phyloP scores from a whole-genome alignment of 1,140 invertebrate genomes.

The Ceratitis capitata region DNA sequence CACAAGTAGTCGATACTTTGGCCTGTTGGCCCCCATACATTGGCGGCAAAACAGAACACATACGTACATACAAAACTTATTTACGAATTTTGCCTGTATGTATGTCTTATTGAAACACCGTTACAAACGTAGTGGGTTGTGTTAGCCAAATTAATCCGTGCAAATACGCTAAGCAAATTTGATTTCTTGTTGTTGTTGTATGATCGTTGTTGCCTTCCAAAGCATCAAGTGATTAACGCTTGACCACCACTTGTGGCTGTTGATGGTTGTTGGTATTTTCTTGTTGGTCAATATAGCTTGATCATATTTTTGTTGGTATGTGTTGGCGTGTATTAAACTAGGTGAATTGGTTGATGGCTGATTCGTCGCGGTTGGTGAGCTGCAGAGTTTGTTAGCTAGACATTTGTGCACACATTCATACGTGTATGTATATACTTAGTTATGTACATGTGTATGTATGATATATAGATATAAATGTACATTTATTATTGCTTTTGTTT shows the following conservation, averaged over 20 bases:
- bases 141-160: constrained; percentile 35
- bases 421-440: background rate
- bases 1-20: background rate
- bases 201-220: background rate
- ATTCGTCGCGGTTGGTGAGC: background rate
- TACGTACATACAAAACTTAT: background rate
- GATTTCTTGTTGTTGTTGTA: background rate
- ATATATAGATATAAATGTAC: no score
- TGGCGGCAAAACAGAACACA: background rate
- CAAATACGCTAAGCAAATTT: constrained; percentile 16
- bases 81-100: background rate
- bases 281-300: no score
- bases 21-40: background rate
- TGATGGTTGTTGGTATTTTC: no score
- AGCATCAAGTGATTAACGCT: constrained; percentile 22
- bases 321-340: background rate
- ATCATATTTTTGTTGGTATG: background rate
- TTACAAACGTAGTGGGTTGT: background rate
- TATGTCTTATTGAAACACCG: background rate
- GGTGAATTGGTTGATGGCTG: background rate
- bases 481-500: no score
- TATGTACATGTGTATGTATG: background rate
- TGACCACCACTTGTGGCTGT: constrained; percentile 20
- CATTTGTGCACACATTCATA: no score
- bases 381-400: background rate